Evolutionary conservation across 2,888 invertebrate species (phyloP), one percentile per base, ranked within the genome.

Genomic region (Scaptomyza polygonia): DNA sequence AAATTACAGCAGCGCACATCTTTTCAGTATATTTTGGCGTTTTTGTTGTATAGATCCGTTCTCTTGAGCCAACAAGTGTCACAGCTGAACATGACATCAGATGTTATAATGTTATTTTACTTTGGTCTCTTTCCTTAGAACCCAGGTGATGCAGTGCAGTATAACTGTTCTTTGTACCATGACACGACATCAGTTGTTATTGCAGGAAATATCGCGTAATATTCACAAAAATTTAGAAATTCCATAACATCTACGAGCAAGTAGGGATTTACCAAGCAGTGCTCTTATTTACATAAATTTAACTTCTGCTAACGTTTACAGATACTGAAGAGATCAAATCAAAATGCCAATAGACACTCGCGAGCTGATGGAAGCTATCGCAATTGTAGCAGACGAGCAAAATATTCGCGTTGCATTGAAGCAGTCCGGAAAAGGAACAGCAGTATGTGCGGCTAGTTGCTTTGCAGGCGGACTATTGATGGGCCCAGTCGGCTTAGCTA

Each of bases 391-490:
- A 0, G 88, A 91, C 42, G 88, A 91, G n/a, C 78, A 72, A n/a
- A 88, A 91, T 64, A 86, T 92, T 7, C 85, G 89, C 4, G 89
- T 90, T 3, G 77, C 90, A 5, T 67, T 91, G 0, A 91, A 89
- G 59, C 86, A 91, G 51, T 83, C 90, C 0, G 86, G 79, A 0
- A 90, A 89, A 72, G 92, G 92, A 21, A 89, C 90, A 1, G 55
- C 86, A 0, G 69, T 92, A 27, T 91, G 91, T 67, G 91, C 88
- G 6, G 90, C 86, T 3, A 87, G 88, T 18, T 89, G 88, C 42
- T 90, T 92, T 70, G 78, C 86, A 25, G 92, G 91, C 2, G 92
- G 91, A 1, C n/a, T 91, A 3, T 48, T 91, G 3, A 58, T 90
- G 45, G 91, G 91, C 0, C 91, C 91, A 21, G 74, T 88, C 2